phyloP scores from a whole-genome alignment of 2,797 vertebrate genomes.

The Margarornis squamiger region DNA sequence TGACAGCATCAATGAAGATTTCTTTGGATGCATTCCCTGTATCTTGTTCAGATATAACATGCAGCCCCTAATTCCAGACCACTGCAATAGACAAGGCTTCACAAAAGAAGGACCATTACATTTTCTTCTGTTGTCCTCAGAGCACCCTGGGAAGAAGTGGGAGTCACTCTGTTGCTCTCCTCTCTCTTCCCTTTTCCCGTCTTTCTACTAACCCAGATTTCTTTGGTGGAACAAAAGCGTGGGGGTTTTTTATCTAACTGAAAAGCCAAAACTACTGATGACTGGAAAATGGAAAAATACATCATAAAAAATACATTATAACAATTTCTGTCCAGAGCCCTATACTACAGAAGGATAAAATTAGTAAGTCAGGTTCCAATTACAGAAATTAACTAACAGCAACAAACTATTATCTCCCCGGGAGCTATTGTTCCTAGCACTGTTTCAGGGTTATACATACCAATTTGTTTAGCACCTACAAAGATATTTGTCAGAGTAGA shows the following conservation, averaged over 20 bases:
- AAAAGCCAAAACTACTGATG: not conserved
- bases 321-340: not conserved
- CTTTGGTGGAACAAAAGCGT: not conserved
- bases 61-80: not conserved
- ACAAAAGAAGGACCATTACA: not conserved
- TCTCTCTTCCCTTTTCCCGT: not conserved
- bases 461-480: not conserved
- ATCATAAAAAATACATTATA: not conserved
- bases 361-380: not conserved
- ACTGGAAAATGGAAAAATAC: not conserved
- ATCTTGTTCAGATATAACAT: not conserved
- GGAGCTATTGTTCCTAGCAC: not conserved
- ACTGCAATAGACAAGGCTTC: not conserved
- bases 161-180: not conserved
- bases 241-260: not conserved
- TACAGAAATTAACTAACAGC: not conserved
- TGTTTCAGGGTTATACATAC: not conserved
- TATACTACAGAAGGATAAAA: not conserved
- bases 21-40: not conserved
- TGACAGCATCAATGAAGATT: not conserved
- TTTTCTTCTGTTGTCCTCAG: not conserved
- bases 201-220: not conserved
- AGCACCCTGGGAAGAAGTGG: not conserved
- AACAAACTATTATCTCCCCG: not conserved
- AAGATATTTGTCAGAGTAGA: not conserved